Conservation (phyloP, 2,113 vertebrate species). For the Conger conger region DNA sequence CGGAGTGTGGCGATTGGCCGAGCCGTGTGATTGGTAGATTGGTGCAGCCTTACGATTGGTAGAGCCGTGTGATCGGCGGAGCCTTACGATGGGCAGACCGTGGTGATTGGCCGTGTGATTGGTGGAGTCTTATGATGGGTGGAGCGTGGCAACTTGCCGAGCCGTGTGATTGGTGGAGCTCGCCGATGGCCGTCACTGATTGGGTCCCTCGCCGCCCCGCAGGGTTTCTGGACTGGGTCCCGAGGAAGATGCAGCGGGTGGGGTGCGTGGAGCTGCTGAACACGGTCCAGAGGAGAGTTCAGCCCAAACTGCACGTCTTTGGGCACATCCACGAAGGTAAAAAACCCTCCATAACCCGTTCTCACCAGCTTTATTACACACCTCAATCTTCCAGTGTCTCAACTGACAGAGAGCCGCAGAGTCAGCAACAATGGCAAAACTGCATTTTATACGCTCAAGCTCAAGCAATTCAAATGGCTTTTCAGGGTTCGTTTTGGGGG, state of each 20-base stretch:
- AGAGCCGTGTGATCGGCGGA: background rate
- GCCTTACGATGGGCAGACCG: background rate
- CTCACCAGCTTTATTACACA: background rate
- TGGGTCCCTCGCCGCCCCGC: slow-evolving; percentile 33
- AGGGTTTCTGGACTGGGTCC: slow-evolving; percentile 98
- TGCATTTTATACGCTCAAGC: background rate
- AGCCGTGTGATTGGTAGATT: background rate
- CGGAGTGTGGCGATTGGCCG: background rate
- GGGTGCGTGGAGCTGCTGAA: slow-evolving; percentile 95
- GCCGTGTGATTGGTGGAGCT: background rate
- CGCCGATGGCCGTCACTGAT: background rate
- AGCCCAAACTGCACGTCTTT: slow-evolving; percentile 92
- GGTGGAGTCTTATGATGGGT: background rate
- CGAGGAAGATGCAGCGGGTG: slow-evolving; percentile 95
- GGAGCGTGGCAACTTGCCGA: background rate
- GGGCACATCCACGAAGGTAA: slow-evolving; percentile 97
- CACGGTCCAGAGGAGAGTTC: slow-evolving; percentile 90
- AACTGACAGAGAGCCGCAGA: background rate
- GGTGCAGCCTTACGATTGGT: background rate
- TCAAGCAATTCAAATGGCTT: background rate
- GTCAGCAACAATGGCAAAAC: background rate
- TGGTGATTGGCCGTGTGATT: background rate
- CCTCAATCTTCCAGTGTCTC: background rate
- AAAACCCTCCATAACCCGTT: background rate
- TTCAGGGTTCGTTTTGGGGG: background rate